Evolutionary conservation across 2,797 vertebrate genomes (phyloP).

Genomic region (Rachycentron canadum): DNA sequence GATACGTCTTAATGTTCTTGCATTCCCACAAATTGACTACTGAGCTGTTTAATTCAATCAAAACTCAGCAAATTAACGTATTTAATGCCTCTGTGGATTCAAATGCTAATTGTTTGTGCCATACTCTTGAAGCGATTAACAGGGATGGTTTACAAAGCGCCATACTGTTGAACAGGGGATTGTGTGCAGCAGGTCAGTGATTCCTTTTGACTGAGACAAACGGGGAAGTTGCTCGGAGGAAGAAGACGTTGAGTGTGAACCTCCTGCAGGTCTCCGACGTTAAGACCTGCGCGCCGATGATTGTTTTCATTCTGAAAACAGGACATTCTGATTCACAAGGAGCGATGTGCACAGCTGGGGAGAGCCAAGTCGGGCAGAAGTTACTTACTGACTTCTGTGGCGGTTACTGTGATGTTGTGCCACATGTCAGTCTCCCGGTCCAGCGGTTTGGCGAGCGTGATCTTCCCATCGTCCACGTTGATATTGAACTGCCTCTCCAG

Average conservation of each 20-base stretch:
- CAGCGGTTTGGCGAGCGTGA: slow-evolving; percentile 94
- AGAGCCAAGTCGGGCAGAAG: not conserved
- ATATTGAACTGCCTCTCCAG: slow-evolving; percentile 99
- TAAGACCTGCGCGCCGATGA: slow-evolving; percentile 27
- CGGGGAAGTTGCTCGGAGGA: slow-evolving; percentile 8
- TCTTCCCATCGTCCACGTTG: slow-evolving; percentile 95
- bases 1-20: slow-evolving; percentile 83
- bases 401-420: slow-evolving; percentile 99
- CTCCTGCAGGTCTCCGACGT: slow-evolving; percentile 11
- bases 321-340: slow-evolving; percentile 30
- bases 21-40: slow-evolving; percentile 81
- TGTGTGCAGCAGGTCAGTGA: slow-evolving; percentile 57
- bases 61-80: slow-evolving; percentile 80
- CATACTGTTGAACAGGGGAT: slow-evolving; percentile 34
- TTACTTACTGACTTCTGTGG: slow-evolving; percentile 97
- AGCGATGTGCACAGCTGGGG: not conserved
- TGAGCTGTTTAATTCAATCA: slow-evolving; percentile 84
- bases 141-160: slow-evolving; percentile 45
- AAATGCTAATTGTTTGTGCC: slow-evolving; percentile 78
- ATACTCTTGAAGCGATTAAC: slow-evolving; percentile 52
- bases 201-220: slow-evolving; percentile 52
- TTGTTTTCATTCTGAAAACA: slow-evolving; percentile 27
- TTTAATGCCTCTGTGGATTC: slow-evolving; percentile 76
- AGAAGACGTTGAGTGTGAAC: slow-evolving; percentile 1
- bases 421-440: slow-evolving; percentile 95